These are phyloP conservation scores for Drosophila lacicola DNA, from an alignment of 2,888 invertebrate genomes.

Conservation along the genomic window DNA sequence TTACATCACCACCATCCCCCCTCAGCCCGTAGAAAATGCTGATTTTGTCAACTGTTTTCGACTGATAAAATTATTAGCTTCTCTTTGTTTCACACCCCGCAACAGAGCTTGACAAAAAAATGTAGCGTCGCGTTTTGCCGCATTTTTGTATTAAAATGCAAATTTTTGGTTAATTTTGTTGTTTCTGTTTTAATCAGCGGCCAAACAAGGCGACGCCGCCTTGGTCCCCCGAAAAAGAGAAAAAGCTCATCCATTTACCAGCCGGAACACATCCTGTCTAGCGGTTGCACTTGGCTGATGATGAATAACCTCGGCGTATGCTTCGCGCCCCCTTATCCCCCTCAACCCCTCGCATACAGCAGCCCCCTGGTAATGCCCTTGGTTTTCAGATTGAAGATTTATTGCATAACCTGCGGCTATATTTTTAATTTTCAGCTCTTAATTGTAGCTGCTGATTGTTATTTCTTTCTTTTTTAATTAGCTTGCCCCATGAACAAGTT, in stretches of 20 bases:
- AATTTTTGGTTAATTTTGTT: constrained; percentile 83
- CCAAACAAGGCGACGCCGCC: constrained; percentile 39
- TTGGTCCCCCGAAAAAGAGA: neutral
- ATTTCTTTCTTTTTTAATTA: constrained; percentile 33
- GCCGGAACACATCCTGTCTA: constrained; percentile 57
- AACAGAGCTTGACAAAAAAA: neutral
- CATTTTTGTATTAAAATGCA: constrained; percentile 82
- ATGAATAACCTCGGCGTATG: constrained; percentile 75
- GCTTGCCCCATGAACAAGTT: neutral
- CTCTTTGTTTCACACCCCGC: constrained; percentile 47
- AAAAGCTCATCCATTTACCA: constrained; percentile 19
- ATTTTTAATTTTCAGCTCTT: constrained; percentile 54
- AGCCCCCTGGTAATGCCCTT: neutral
- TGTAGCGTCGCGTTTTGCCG: constrained; percentile 33
- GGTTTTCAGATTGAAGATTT: constrained; percentile 14
- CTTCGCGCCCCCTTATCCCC: constrained; percentile 10
- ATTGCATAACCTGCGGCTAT: constrained; percentile 47
- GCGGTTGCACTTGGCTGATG: constrained; percentile 80
- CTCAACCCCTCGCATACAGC: neutral
- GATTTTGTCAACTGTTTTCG: constrained; percentile 83
- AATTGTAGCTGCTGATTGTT: constrained; percentile 38
- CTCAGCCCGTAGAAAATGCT: constrained; percentile 67
- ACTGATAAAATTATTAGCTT: constrained; percentile 84
- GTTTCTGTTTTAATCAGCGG: constrained; percentile 83
- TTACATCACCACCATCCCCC: neutral